A percentile compares a stretch with the other conserved stretches of the same genome.
phyloP scores from a whole-genome alignment of 2,113 vertebrate genomes.

The Cyphomyrus plagiostoma region DNA sequence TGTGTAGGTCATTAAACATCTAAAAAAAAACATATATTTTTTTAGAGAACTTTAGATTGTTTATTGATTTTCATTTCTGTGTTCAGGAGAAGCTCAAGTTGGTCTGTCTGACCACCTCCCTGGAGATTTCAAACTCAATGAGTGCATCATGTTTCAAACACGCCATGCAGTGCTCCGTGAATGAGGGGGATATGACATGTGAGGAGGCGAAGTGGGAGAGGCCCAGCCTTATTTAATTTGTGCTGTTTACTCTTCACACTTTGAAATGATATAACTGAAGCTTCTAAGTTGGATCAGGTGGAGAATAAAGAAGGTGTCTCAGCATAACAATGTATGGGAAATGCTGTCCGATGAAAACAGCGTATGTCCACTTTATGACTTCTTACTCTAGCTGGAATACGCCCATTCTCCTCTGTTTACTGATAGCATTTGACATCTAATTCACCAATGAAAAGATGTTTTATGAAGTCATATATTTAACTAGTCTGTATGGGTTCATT shows the following conservation, averaged over 20 bases:
- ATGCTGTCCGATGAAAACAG: background rate
- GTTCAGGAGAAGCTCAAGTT: slow-evolving; percentile 86
- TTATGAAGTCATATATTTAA: background rate
- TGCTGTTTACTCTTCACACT: slow-evolving; percentile 17
- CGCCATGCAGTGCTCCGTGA: slow-evolving; percentile 27
- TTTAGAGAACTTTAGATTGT: slow-evolving; percentile 99
- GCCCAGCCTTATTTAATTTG: slow-evolving; percentile 10
- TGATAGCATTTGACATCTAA: background rate
- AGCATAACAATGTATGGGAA: background rate
- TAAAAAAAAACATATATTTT: slow-evolving; percentile 72
- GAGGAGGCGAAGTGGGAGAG: background rate
- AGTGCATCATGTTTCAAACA: slow-evolving; percentile 60
- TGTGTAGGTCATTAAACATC: slow-evolving; percentile 97
- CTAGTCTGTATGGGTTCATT: background rate
- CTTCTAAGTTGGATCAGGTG: background rate
- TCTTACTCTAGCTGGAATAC: background rate
- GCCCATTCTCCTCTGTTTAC: background rate
- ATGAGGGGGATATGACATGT: slow-evolving; percentile 54
- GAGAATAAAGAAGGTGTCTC: background rate
- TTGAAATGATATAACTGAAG: background rate
- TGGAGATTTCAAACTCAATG: slow-evolving; percentile 60
- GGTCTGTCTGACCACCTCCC: slow-evolving; percentile 81
- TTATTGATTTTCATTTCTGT: slow-evolving; percentile 99
- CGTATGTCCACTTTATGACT: background rate
- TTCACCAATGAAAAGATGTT: background rate